Percentiles rank a stretch among this genome's conserved stretches.
phyloP scores from a whole-genome alignment of 1,140 invertebrate species.

The Eueides isabella region DNA sequence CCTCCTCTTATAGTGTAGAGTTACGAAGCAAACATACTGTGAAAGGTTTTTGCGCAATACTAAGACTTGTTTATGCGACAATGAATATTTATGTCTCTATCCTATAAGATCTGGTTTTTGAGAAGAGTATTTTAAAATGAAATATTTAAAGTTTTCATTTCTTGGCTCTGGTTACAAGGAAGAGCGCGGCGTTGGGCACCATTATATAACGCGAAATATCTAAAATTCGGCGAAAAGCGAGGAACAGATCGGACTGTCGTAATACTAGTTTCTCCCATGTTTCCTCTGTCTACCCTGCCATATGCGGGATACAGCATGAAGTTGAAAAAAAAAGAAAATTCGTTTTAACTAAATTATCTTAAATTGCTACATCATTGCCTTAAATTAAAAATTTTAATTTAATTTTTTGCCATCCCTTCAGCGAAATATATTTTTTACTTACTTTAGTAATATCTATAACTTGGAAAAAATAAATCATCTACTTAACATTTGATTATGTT shows the following conservation, averaged over 20 bases:
- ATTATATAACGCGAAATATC: background rate
- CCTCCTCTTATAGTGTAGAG: conserved; percentile 6
- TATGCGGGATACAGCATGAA: background rate
- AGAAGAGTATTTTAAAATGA: too few relatives aligned
- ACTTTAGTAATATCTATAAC: background rate
- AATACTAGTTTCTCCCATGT: background rate
- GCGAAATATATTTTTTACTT: background rate
- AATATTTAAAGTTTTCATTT: too few relatives aligned
- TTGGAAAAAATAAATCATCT: background rate
- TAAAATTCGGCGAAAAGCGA: background rate
- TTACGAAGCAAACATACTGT: conserved; percentile 6
- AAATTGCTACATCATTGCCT: background rate
- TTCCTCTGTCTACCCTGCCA: background rate
- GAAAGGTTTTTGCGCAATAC: background rate
- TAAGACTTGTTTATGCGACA: background rate
- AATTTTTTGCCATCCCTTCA: background rate
- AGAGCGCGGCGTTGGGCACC: background rate
- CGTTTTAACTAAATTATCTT: too few relatives aligned
- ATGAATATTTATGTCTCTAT: too few relatives aligned
- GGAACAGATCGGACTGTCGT: background rate
- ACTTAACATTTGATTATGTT: too few relatives aligned
- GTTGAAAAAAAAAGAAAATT: background rate
- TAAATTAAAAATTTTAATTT: background rate
- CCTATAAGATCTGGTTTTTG: too few relatives aligned
- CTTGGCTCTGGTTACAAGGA: too few relatives aligned